Base-by-base conservation (phyloP, 1,140 invertebrate genomes). In the Nautilus pompilius region DNA sequence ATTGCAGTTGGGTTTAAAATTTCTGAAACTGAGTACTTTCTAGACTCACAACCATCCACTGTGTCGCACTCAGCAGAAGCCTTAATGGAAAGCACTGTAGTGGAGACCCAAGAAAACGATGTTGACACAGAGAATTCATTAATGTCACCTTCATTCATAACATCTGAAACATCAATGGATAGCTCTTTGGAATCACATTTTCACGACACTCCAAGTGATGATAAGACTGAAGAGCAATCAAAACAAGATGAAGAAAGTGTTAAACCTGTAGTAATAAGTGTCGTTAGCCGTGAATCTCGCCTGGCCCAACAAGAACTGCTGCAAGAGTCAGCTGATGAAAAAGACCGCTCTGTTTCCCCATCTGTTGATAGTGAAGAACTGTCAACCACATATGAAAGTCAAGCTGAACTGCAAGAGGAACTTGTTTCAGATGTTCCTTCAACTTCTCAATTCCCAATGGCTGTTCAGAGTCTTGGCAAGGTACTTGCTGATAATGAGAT, bases 291-390 rank as follows among this genome's bases (percentile, higher is more conserved):
- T 45, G 73, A 75, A 63, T 77, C 77, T 41, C 60, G 76, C n/a
- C 62, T 72, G 28, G 77, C 77, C 22, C 77, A 79, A 48, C 70
- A 79, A 58, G 77, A 79, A 63, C 60, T 79, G 4, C 55, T 79
- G 20, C 72, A 74, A 48, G 77, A 79, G 60, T 64, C 62, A 57
- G 66, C 64, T 46, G 77, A 77, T 67, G 77, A 79, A 58, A 68
- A 64, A 46, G 77, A 79, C 34, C 60, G 77, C 41, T 79, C 77
- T 51, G 49, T 77, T 20, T 79, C 77, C 5, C 75, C 77, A 28
- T 77, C 75, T 22, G 62, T 68, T 26, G 73, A 75, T 8, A 71
- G 60, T 60, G 67, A 73, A 51, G 65, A 69, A 54, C 48, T 72
- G n/a, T 64, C 65, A 34, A 68, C 71, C 26, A 69, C 68, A 8